Base-by-base conservation (phyloP, 2,888 invertebrate genomes). In the Phalera bucephala region DNA sequence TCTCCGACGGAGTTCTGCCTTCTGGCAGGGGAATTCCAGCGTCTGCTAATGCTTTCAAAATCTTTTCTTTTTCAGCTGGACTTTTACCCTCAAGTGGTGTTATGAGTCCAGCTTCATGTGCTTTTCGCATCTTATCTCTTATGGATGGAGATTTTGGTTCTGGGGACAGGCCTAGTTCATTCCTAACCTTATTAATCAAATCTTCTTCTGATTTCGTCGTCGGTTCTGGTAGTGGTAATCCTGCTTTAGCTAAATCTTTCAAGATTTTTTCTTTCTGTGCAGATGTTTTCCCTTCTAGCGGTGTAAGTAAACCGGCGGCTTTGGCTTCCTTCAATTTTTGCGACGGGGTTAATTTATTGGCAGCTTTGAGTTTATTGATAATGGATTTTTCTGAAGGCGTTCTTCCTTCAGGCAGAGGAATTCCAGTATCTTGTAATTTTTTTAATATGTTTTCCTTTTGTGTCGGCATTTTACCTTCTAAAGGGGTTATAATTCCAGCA, bases 201-300 rank as follows among this genome's bases (percentile, higher is more conserved):
- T 57, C 40, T 19, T 55, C 55, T 35, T 75, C 73, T 0, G 72
- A 73, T 0, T 52, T 10, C 0, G 68, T 66, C 50, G 61, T 64
- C 0, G 48, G 68, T 31, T 64, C 63, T 1, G 72, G 71, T 3
- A 73, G 36, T 1, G 66, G 67, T 2, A 67, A 23, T 0, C 71
- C 69, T 6, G 51, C 45, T 30, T 40, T 51, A 1, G 51, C 63
- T 28, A 67, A 36, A 1, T 49, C 60, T 39, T 27, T 52, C 1
- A 64, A n/a, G 5, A 63, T 58, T 26, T 62, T 61, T 49, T 65
- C 65, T 36, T 52, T 59, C 28, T 64, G 52, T 31, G 46, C 44
- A 0, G 49, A 42, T 1, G 63, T 36, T 46, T 65, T 65, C 0
- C 64, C 64, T 37, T 56, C 50, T 9, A 69, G 19, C 3, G 64